Percentiles rank a stretch among this genome's conserved stretches.
Conservation (phyloP, 2,113 vertebrate genomes). For the Oryzias javanicus region DNA sequence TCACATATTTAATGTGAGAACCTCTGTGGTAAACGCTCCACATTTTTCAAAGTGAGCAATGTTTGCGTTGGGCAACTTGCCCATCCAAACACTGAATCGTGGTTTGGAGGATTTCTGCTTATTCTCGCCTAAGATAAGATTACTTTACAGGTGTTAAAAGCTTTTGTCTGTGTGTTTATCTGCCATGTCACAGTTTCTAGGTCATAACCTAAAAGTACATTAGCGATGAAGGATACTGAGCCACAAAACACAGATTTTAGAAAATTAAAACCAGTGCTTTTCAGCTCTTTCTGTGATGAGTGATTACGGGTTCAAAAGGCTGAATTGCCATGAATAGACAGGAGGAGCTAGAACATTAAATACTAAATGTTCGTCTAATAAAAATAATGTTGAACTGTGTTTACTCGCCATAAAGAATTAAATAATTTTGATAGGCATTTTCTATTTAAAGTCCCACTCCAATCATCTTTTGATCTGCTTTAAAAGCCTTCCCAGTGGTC, state of each 20-base stretch:
- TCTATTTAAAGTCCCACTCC: too few relatives aligned
- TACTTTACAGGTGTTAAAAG: not conserved
- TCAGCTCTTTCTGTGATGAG: not conserved
- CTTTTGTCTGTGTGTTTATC: not conserved
- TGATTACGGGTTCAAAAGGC: too few relatives aligned
- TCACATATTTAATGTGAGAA: not conserved
- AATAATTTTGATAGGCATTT: too few relatives aligned
- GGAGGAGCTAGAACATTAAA: too few relatives aligned
- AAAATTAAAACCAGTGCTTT: not conserved
- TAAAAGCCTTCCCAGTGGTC: too few relatives aligned
- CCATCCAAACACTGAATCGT: not conserved
- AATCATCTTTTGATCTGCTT: too few relatives aligned
- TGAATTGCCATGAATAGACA: too few relatives aligned
- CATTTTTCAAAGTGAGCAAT: not conserved
- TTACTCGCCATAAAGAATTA: too few relatives aligned
- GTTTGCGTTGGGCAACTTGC: slow-evolving; percentile 1
- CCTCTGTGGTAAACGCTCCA: too few relatives aligned
- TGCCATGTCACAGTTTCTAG: not conserved
- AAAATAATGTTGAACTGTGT: too few relatives aligned
- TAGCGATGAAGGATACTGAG: not conserved
- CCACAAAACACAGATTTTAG: not conserved
- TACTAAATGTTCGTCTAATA: too few relatives aligned
- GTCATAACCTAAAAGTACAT: not conserved
- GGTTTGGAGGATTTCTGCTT: not conserved
- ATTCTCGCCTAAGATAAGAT: not conserved